Evolutionary conservation across 2,797 vertebrate genomes (phyloP).

Genomic region (Phalanger gymnotis): DNA sequence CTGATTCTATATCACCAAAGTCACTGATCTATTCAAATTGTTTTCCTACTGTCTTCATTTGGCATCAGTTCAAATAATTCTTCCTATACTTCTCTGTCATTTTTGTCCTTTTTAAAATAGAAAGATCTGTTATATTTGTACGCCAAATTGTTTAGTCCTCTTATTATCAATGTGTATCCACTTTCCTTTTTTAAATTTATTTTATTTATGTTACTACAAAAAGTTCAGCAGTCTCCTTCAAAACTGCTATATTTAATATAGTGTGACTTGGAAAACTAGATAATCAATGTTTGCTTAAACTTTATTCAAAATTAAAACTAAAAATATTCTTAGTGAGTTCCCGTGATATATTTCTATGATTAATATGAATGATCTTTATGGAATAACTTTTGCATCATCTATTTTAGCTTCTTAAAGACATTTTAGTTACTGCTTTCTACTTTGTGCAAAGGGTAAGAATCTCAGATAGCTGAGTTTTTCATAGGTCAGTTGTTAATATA

Average conservation of each 20-base stretch:
- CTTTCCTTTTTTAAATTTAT: not conserved
- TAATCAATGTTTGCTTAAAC: too few species aligned
- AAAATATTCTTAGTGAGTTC: too few species aligned
- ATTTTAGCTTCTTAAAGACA: not conserved
- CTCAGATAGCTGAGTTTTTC: not conserved
- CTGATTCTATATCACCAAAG: not conserved
- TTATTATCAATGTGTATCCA: not conserved
- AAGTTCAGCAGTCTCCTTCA: not conserved
- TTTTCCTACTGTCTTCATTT: not conserved
- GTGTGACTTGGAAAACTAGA: not conserved
- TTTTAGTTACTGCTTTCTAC: not conserved
- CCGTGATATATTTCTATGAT: not conserved
- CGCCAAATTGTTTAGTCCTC: not conserved
- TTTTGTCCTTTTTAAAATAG: not conserved
- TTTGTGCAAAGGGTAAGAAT: not conserved
- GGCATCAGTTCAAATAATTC: not conserved
- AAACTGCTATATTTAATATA: not conserved
- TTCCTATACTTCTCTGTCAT: not conserved
- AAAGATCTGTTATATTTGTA: not conserved
- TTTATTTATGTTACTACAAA: not conserved
- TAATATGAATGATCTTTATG: not conserved
- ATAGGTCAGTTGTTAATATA: not conserved
- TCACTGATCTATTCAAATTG: not conserved
- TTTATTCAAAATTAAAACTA: not conserved
- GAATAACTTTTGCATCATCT: not conserved